Conservation (phyloP, 2,113 vertebrate species). For the Gasterosteus aculeatus region DNA sequence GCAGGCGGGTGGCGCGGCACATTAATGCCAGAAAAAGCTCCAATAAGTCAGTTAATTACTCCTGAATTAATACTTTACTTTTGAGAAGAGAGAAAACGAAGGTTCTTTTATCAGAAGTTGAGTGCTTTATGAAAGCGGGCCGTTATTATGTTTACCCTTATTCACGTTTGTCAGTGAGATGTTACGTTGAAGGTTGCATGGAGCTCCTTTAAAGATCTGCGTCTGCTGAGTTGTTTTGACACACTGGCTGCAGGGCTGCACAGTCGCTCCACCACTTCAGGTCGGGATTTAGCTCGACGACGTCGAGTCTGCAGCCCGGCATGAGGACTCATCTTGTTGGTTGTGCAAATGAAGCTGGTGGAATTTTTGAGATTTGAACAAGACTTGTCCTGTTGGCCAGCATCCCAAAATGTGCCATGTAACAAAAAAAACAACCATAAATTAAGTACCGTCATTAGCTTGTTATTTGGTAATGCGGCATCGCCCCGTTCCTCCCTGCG, state of each 20-base stretch:
- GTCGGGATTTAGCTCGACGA: neutral
- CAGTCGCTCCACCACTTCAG: neutral
- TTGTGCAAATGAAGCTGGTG: neutral
- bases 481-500: conserved; percentile 52
- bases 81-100: conserved; percentile 38
- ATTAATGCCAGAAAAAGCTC: conserved; percentile 47
- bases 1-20: conserved; percentile 36
- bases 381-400: conserved; percentile 50
- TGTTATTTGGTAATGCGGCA: conserved; percentile 55
- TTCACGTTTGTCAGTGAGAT: neutral
- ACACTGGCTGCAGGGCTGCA: neutral
- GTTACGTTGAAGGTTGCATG: neutral
- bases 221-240: neutral
- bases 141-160: neutral
- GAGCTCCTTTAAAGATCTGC: neutral
- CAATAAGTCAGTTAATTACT: conserved; percentile 70
- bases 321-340: neutral
- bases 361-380: too few species aligned
- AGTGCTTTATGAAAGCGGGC: neutral
- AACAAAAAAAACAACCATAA: conserved; percentile 25
- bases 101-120: neutral
- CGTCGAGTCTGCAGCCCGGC: neutral
- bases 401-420: conserved; percentile 43
- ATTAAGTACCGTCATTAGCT: conserved; percentile 63
- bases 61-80: conserved; percentile 72